These are phyloP conservation scores for Microctenopoma steveboyesi DNA, from an alignment of 2,797 vertebrate species.

Conservation along the genomic window DNA sequence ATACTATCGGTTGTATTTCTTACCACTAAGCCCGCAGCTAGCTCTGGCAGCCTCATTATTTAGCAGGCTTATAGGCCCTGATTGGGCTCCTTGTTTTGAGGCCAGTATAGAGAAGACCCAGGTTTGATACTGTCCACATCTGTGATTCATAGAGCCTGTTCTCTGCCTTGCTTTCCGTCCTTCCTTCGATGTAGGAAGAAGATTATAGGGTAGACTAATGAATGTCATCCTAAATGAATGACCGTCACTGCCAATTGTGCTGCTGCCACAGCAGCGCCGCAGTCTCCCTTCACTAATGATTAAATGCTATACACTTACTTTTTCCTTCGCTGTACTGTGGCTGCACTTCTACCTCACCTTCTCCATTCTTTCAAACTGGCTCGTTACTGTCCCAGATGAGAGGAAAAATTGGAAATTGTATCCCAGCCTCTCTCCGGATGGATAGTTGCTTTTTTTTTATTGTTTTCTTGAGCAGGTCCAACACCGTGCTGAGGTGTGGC, in stretches of 20 bases:
- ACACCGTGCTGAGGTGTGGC: constrained; percentile 15
- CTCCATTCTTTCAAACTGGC: constrained; percentile 45
- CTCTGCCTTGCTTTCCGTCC: constrained; percentile 50
- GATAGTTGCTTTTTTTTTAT: constrained; percentile 34
- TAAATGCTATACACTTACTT: constrained; percentile 52
- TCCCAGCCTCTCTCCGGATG: constrained; percentile 37
- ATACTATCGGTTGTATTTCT: constrained; percentile 19
- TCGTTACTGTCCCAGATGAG: constrained; percentile 64
- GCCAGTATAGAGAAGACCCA: constrained; percentile 21
- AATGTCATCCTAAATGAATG: constrained; percentile 69
- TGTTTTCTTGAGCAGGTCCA: constrained; percentile 54
- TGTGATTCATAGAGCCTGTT: constrained; percentile 61
- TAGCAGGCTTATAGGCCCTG: constrained; percentile 19
- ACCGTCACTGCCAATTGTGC: constrained; percentile 51
- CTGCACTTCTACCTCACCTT: constrained; percentile 34
- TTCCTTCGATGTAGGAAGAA: constrained; percentile 44
- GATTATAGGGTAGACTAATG: constrained; percentile 70
- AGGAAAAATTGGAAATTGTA: constrained; percentile 47
- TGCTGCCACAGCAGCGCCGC: constrained; percentile 12
- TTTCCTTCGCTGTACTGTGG: constrained; percentile 13
- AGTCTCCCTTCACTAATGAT: constrained; percentile 62
- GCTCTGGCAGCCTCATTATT: constrained; percentile 61
- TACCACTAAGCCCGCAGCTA: constrained; percentile 5
- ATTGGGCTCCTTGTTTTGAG: constrained; percentile 40
- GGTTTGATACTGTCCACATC: constrained; percentile 47